phyloP scores from a whole-genome alignment of 2,888 invertebrate genomes.

The Ommatoiulus sabulosus region DNA sequence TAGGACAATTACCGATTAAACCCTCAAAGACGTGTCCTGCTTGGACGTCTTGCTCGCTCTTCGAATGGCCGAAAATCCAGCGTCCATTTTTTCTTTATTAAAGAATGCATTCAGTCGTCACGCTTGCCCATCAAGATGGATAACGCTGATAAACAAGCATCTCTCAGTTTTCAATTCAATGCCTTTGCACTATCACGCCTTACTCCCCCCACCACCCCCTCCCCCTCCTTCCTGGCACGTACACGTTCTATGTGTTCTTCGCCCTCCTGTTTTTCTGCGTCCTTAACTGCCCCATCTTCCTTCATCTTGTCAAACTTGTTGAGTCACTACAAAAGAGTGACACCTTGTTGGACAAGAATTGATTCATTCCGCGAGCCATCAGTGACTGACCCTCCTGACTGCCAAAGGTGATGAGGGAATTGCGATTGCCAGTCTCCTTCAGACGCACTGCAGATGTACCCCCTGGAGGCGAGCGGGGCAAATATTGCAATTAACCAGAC shows the following conservation, averaged over 20 bases:
- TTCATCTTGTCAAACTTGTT: slow-evolving; percentile 52
- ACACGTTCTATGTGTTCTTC: not conserved
- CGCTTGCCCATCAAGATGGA: slow-evolving; percentile 52
- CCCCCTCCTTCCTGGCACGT: not conserved
- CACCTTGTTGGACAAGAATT: slow-evolving; percentile 49
- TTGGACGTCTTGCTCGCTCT: not conserved
- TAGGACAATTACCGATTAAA: too few relatives aligned
- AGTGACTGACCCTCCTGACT: slow-evolving; percentile 37
- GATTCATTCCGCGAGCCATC: slow-evolving; percentile 42
- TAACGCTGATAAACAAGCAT: slow-evolving; percentile 45
- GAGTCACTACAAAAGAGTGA: slow-evolving; percentile 52
- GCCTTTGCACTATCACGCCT: slow-evolving; percentile 50
- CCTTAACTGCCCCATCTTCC: slow-evolving; percentile 37
- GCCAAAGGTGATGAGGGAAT: slow-evolving; percentile 47
- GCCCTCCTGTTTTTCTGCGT: slow-evolving; percentile 9
- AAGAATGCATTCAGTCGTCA: slow-evolving; percentile 50
- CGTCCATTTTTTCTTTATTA: slow-evolving; percentile 5
- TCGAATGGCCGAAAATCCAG: not conserved
- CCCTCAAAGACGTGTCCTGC: too few relatives aligned
- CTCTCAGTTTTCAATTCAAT: slow-evolving; percentile 48
- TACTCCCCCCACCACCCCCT: not conserved
- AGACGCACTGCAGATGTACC: slow-evolving; percentile 8
- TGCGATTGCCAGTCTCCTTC: slow-evolving; percentile 18
- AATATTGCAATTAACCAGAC: slow-evolving; percentile 13
- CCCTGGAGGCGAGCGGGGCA: slow-evolving; percentile 7